Evolutionary conservation across 1,140 invertebrate genomes (phyloP), one percentile per base, ranked within the genome.

Genomic region (Berghia stephanieae): DNA sequence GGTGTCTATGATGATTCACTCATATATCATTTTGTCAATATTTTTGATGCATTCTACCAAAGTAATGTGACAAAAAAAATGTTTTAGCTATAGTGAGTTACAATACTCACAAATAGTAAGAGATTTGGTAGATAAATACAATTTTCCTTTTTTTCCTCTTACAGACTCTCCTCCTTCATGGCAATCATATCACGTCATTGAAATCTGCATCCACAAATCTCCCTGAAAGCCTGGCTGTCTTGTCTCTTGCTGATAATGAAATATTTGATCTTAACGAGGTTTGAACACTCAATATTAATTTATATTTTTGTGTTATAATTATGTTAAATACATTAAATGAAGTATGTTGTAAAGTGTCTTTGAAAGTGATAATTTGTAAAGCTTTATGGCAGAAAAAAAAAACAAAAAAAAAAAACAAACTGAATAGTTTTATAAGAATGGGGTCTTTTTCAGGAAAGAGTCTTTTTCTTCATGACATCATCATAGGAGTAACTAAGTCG

Each of bases 161-260:
- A 81, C 89, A 97, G 94, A 93, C 95, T 86, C 90, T 97, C 63
- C 93, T 94, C 83, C 90, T 98, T 67, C 95, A 96, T 90, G 93
- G 94, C 57, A 98, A 98, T 90, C 93, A 94, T 70, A 93, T 98
- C 83, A 92, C 92, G 81, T 93, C 94, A 84, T 89, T 98, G 60
- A 92, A 93, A 27, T 93, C 94, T 82, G 95, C 95, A 81, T 94
- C 96, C 83, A 92, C 93, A 75, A 96, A 94, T 87, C 90, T 98
- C 79, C 95, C 96, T 10, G 84, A 91, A 0, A 93, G 92, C 43
- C 84, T 97, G 75, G 92, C 92, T 79, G 93, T 93, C 52, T 88
- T 98, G 36, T 95, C 94, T 38, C 89, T 98, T 74, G 94, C 94
- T 44, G 93, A 94, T 86, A 98, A 98, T 89, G 93, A 93, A 81